Percentiles rank a stretch among this genome's conserved stretches.
These are phyloP conservation scores for Anneissia japonica DNA, from an alignment of 35 echinoderm and acorn worm species.

Conservation along the genomic window DNA sequence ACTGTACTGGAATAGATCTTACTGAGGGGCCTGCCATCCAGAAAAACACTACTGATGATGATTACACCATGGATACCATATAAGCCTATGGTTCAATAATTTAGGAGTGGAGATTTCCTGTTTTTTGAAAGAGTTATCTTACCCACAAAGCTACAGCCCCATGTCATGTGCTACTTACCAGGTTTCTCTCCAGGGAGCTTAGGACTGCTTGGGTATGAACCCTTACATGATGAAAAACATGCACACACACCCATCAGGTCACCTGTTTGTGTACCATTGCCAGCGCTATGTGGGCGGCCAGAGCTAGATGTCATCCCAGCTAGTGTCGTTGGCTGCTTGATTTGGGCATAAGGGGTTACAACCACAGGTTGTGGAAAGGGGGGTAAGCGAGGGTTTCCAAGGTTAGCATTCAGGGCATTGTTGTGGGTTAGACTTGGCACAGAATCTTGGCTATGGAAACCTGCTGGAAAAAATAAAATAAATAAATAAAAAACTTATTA, in stretches of 20 bases:
- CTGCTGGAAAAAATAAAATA: constrained; percentile 26
- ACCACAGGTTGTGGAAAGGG: constrained; percentile 69
- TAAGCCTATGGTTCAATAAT: too few species aligned
- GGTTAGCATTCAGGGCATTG: constrained; percentile 46
- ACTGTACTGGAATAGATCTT: not conserved
- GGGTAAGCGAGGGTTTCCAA: constrained; percentile 82
- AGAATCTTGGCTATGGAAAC: constrained; percentile 78
- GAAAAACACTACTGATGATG: too few species aligned
- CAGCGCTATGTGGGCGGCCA: constrained; percentile 5
- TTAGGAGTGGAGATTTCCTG: too few species aligned
- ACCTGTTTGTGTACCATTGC: constrained; percentile 20
- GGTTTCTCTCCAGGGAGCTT: constrained; percentile 63
- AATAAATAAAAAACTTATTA: not conserved
- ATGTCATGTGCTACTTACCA: constrained; percentile 36
- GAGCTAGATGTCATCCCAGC: constrained; percentile 48
- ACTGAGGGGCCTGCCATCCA: not conserved
- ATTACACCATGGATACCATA: too few species aligned
- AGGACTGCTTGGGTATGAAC: constrained; percentile 13
- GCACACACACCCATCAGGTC: constrained; percentile 47
- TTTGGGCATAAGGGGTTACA: constrained; percentile 55
- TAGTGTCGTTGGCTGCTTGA: constrained; percentile 68
- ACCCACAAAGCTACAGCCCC: too few species aligned
- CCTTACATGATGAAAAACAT: constrained; percentile 53
- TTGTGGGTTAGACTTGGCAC: constrained; percentile 29
- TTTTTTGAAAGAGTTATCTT: too few species aligned